Evolutionary conservation across 1,140 invertebrate genomes (phyloP).

Genomic region (Neuroterus valhalla): DNA sequence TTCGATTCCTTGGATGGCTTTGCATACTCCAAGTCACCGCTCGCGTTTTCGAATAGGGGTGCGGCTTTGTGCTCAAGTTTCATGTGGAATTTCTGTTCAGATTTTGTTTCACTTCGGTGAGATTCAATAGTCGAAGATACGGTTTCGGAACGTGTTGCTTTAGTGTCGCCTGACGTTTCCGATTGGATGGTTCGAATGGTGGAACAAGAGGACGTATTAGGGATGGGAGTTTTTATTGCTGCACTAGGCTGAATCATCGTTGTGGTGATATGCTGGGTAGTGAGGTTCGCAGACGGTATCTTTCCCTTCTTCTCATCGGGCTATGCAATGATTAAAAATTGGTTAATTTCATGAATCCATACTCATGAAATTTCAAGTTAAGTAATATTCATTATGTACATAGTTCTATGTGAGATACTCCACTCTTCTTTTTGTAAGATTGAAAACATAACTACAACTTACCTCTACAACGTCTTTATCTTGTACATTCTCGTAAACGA

Average conservation of each 20-base stretch:
- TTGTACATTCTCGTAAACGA: constrained; percentile 77
- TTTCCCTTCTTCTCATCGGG: constrained; percentile 65
- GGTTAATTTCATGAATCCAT: constrained; percentile 25
- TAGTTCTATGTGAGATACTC: neutral
- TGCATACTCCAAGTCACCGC: constrained; percentile 41
- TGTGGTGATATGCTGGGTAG: constrained; percentile 65
- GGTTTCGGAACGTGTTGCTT: constrained; percentile 66
- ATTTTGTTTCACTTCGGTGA: constrained; percentile 69
- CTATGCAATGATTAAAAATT: constrained; percentile 54
- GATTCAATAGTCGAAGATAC: constrained; percentile 71
- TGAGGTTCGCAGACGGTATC: constrained; percentile 63
- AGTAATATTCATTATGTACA: neutral
- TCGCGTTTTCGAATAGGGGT: constrained; percentile 50
- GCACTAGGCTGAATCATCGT: constrained; percentile 67
- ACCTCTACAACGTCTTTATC: constrained; percentile 70
- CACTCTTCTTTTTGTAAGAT: neutral
- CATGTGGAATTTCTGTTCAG: constrained; percentile 74
- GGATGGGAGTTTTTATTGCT: constrained; percentile 62
- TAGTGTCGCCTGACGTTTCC: constrained; percentile 47
- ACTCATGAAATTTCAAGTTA: neutral
- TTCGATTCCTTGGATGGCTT: constrained; percentile 53
- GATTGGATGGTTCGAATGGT: constrained; percentile 62
- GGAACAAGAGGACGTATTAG: constrained; percentile 57
- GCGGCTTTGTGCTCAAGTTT: constrained; percentile 72
- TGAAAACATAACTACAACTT: constrained; percentile 34